Base-by-base conservation (phyloP, 2,888 invertebrate species). In the Tetragonisca angustula region DNA sequence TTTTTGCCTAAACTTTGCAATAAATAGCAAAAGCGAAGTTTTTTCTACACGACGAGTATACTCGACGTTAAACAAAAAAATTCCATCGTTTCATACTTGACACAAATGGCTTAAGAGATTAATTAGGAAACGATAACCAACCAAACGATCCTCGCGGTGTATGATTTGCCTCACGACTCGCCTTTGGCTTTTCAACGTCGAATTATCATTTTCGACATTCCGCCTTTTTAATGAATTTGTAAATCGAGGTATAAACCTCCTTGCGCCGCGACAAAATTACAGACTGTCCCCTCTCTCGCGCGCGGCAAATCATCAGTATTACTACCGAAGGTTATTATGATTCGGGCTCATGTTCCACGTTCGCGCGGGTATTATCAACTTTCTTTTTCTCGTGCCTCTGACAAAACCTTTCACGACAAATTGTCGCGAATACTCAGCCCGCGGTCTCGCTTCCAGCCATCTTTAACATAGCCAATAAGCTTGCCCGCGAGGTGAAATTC, bases 101-200 rank as follows among this genome's bases (percentile, higher is more conserved):
- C 43, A 43, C 9, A 43, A 43, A 43, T 2, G 43, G 43, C 43
- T 43, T 9, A 9, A 43, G 43, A 9, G 9, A 19, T 52, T 85
- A 86, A 87, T 88, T 84, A 87, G 87, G 80, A 86, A 73, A 56
- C 77, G 87, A 86, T 73, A 73, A 78, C 72, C 79, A 81, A 49
- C 54, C 3, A 15, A 56, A 27, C 19, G 61, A 27, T 62, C 49
- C n/a, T n/a, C 49, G 2, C 9, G 61, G 27, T 15, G 9, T 19
- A 19, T 13, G 50, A 17, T 52, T 52, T 19, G 5, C 1, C 43
- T 43, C 9, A 43, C 67, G 11, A 50, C 21, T 68, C 4, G 19
- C 21, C 52, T 32, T 27, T 27, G 4, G 24, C n/a, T 19, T 24
- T 67, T 24, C 43, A 21, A n/a, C 21, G 11, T n/a, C 4, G n/a